A percentile compares a stretch with the other conserved stretches of the same genome.
phyloP scores from a whole-genome alignment of 1,140 invertebrate genomes.

The Brachionus koreanus region DNA sequence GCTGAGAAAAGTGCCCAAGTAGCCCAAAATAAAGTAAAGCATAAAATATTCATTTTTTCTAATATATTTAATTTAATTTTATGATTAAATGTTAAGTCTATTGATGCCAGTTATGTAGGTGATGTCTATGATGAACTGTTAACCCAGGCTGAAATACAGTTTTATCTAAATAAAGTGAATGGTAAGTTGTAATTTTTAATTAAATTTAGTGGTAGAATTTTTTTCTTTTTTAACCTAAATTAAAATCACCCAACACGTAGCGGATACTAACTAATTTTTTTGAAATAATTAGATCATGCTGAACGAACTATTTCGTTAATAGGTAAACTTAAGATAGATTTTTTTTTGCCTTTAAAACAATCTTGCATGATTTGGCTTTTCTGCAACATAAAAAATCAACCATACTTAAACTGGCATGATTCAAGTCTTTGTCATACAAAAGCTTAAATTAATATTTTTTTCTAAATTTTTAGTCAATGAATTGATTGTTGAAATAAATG shows the following conservation, averaged over 20 bases:
- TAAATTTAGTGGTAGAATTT: neutral
- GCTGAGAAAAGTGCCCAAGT: slow-evolving; percentile 63
- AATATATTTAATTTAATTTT: slow-evolving; percentile 47
- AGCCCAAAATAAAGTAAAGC: slow-evolving; percentile 64
- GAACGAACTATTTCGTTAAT: slow-evolving; percentile 30
- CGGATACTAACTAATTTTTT: neutral
- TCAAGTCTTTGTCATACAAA: neutral
- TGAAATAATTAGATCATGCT: slow-evolving; percentile 18
- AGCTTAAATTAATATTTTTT: neutral
- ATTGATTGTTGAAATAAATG: slow-evolving; percentile 12
- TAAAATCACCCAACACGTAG: neutral
- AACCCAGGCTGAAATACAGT: slow-evolving; percentile 72
- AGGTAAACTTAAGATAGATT: slow-evolving; percentile 7
- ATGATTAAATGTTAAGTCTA: slow-evolving; percentile 59
- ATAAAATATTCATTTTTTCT: too few species aligned
- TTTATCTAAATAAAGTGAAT: slow-evolving; percentile 69
- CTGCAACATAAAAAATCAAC: neutral
- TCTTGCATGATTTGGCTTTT: slow-evolving; percentile 18
- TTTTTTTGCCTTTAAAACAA: neutral
- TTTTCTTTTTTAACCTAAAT: neutral
- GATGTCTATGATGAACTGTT: slow-evolving; percentile 73
- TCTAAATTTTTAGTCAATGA: slow-evolving; percentile 2
- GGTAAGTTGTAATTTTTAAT: slow-evolving; percentile 55
- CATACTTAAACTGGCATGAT: neutral
- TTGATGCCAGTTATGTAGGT: slow-evolving; percentile 68